Evolutionary conservation across 2,113 vertebrate species (phyloP).

Genomic region (Mustelus asterias): DNA sequence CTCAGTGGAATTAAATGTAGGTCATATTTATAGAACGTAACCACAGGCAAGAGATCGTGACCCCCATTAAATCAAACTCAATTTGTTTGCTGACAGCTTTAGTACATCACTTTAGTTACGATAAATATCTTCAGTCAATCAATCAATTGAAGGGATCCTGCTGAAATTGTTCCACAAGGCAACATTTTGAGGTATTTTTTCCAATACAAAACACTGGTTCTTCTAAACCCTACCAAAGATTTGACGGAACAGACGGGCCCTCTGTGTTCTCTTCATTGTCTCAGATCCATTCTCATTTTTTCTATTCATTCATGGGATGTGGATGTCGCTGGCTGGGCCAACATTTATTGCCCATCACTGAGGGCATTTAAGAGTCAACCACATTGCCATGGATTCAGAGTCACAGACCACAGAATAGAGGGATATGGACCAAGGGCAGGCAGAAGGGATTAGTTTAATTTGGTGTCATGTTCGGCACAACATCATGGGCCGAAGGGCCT

Average conservation of each 20-base stretch:
- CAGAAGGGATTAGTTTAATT: too few relatives aligned
- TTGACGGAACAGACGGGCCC: neutral
- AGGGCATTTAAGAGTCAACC: too few relatives aligned
- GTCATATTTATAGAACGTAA: neutral
- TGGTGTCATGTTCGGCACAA: too few relatives aligned
- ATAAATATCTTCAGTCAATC: neutral
- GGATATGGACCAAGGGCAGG: too few relatives aligned
- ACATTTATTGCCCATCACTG: too few relatives aligned
- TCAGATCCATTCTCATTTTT: neutral
- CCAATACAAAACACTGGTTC: neutral
- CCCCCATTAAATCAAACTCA: conserved; percentile 11
- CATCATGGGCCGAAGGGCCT: too few relatives aligned
- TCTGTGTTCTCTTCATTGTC: neutral
- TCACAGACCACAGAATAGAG: too few relatives aligned
- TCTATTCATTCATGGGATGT: too few relatives aligned
- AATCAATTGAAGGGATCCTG: conserved; percentile 10
- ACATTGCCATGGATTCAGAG: too few relatives aligned
- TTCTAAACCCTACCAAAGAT: neutral
- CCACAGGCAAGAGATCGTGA: neutral
- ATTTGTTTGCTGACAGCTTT: conserved; percentile 6
- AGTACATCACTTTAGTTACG: neutral
- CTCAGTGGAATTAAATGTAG: neutral
- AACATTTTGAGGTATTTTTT: neutral
- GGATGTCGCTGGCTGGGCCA: too few relatives aligned
- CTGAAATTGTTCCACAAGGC: neutral